Evolutionary conservation across 2,797 vertebrate species (phyloP).

Genomic region (Hydrophis major): DNA sequence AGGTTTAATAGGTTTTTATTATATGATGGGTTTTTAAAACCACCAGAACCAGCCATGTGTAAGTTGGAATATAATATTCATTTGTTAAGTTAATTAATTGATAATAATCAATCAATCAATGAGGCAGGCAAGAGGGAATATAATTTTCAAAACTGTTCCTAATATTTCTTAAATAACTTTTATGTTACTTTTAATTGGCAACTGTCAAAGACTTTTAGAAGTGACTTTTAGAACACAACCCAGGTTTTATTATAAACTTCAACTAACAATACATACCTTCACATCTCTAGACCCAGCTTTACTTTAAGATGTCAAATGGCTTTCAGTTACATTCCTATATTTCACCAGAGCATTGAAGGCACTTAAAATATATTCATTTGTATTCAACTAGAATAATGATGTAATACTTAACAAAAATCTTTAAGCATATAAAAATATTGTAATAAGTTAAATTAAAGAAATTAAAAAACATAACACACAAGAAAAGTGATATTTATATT

Average conservation of each 20-base stretch:
- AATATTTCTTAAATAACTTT: background rate
- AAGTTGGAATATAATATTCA: no score
- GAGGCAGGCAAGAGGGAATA: background rate
- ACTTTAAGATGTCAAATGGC: background rate
- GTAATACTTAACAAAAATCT: background rate
- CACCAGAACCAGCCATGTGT: no score
- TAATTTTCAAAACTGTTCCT: background rate
- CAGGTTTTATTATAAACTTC: background rate
- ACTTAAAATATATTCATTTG: background rate
- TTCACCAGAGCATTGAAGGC: background rate
- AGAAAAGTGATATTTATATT: slow-evolving; percentile 1
- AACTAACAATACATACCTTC: background rate
- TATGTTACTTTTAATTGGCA: background rate
- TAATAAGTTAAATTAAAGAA: background rate
- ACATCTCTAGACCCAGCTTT: background rate
- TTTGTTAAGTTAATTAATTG: no score
- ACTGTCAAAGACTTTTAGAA: background rate
- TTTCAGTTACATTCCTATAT: background rate
- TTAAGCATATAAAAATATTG: background rate
- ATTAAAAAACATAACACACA: background rate
- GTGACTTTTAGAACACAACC: background rate
- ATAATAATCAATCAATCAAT: no score
- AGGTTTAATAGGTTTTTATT: no score
- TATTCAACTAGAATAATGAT: background rate
- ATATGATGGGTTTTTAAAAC: no score